Conservation (phyloP, 2,888 invertebrate species). For the Shargacucullia verbasci region DNA sequence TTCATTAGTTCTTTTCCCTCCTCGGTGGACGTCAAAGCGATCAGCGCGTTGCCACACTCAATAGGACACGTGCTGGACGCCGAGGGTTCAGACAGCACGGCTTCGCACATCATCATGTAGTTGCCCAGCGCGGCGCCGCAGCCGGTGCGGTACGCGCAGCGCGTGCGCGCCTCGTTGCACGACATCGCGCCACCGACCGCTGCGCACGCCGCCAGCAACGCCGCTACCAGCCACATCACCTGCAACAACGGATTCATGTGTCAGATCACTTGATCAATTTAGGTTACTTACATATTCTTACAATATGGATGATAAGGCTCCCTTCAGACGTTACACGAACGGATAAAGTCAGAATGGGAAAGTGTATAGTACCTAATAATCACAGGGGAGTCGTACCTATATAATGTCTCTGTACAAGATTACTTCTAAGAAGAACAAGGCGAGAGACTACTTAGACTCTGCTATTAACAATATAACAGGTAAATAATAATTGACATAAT, state of each 20-base stretch:
- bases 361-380: no score
- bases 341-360: no score
- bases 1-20: slow-evolving; percentile 94
- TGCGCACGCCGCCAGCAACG: slow-evolving; percentile 68
- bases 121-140: slow-evolving; percentile 94
- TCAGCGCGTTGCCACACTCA: slow-evolving; percentile 93
- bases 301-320: no score
- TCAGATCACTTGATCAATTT: no score
- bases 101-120: slow-evolving; percentile 93
- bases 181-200: slow-evolving; percentile 72
- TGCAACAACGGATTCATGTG: slow-evolving; percentile 38
- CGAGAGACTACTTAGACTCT: no score
- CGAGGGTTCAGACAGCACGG: slow-evolving; percentile 90
- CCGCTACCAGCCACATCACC: slow-evolving; percentile 82
- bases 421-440: no score
- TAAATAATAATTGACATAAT: no score
- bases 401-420: no score
- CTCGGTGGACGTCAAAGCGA: slow-evolving; percentile 93
- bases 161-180: slow-evolving; percentile 92
- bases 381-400: no score
- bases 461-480: no score
- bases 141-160: slow-evolving; percentile 93
- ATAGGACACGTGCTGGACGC: slow-evolving; percentile 89
- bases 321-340: no score
- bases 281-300: no score